Conservation (phyloP, 2,113 vertebrate species). For the Cryptoleucopteryx plumbea region DNA sequence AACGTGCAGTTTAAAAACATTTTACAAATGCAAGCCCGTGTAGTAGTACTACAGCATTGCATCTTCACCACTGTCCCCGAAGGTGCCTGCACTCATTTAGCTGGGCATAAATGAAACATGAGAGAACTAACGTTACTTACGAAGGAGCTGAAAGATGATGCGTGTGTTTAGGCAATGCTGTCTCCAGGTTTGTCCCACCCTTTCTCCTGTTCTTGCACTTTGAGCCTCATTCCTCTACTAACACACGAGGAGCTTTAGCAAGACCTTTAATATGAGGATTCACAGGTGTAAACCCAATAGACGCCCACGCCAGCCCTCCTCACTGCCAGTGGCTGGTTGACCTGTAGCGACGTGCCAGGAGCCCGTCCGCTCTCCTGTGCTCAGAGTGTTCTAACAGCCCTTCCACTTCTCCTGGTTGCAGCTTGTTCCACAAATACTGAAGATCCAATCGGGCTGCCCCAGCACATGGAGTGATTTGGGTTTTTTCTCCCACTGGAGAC, state of each 20-base stretch:
- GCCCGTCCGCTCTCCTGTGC: not conserved
- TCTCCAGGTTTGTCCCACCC: not conserved
- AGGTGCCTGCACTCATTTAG: not conserved
- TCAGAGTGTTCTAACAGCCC: not conserved
- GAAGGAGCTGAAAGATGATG: not conserved
- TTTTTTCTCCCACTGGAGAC: not conserved
- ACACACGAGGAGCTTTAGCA: not conserved
- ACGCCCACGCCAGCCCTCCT: rapidly evolving
- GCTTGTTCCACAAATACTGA: not conserved
- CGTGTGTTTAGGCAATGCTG: not conserved
- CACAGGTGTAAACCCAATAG: not conserved
- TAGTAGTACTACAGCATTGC: not conserved
- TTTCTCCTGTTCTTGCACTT: not conserved
- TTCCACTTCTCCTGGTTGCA: not conserved
- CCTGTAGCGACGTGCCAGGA: rapidly evolving
- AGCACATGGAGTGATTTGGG: not conserved
- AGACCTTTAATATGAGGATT: not conserved
- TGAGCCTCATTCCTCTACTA: not conserved
- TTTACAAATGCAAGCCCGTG: not conserved
- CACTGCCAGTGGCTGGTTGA: rapidly evolving
- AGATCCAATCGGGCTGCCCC: not conserved
- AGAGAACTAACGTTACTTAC: not conserved
- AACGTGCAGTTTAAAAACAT: not conserved
- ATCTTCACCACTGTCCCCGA: rapidly evolving
- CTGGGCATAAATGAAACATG: not conserved